Percentiles rank a stretch among this genome's conserved stretches.
Conservation (phyloP, 37 sponge, comb jelly and placozoan species). For the Crambe crambe region DNA sequence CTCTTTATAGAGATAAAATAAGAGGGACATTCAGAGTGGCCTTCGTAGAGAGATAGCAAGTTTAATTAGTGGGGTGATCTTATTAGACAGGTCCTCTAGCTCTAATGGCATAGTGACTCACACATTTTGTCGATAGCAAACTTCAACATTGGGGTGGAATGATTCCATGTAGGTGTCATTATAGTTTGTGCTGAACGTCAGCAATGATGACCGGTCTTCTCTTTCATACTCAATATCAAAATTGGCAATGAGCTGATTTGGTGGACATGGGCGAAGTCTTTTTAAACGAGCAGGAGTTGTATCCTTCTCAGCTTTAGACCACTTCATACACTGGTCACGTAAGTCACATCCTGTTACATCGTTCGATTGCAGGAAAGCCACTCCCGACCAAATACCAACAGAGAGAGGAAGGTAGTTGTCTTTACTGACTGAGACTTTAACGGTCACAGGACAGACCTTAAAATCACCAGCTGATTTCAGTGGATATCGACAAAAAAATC, state of each 20-base stretch:
- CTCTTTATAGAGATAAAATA: too few relatives aligned
- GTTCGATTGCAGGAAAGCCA: not conserved
- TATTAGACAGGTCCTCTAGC: too few relatives aligned
- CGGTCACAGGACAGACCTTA: not conserved
- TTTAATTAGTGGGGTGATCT: too few relatives aligned
- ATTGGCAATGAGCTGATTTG: constrained; percentile 2
- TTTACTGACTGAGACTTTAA: constrained; percentile 8
- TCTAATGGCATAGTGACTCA: too few relatives aligned
- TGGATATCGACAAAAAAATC: not conserved
- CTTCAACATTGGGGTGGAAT: constrained; percentile 20
- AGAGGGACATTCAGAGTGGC: too few relatives aligned
- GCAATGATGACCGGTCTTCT: not conserved
- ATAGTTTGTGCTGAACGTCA: not conserved
- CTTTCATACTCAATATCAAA: not conserved
- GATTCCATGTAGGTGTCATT: not conserved
- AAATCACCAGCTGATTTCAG: not conserved
- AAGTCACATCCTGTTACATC: not conserved
- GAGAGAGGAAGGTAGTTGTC: not conserved
- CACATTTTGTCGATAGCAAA: constrained; percentile 20
- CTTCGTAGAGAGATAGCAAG: too few relatives aligned
- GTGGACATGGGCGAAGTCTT: constrained; percentile 30
- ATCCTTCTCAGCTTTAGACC: not conserved
- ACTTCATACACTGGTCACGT: not conserved
- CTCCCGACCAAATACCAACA: constrained; percentile 4
- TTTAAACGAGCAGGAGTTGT: not conserved